Evolutionary conservation across 35 echinoderm and acorn worm species (phyloP).

Genomic region (Stichopus chloronotus): DNA sequence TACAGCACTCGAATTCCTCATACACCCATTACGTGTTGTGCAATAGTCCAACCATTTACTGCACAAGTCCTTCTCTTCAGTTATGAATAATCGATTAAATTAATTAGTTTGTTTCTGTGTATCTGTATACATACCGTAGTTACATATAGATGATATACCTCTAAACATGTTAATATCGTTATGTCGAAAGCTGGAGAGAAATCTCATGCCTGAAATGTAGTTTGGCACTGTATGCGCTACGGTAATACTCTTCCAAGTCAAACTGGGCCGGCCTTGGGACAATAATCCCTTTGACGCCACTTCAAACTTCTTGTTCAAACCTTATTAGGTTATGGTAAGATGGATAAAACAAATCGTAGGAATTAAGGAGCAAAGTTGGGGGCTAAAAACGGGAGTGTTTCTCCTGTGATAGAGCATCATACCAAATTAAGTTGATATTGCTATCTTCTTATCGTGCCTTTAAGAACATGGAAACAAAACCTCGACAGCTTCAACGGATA

Average conservation of each 20-base stretch:
- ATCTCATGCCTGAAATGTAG: not conserved
- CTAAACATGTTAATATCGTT: too few relatives aligned
- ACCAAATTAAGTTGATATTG: conserved; percentile 47
- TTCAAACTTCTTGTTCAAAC: conserved; percentile 35
- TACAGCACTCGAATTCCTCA: too few relatives aligned
- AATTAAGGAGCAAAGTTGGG: conserved; percentile 52
- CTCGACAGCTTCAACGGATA: conserved; percentile 43
- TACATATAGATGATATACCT: too few relatives aligned
- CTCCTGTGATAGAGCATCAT: conserved; percentile 4
- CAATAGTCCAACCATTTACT: too few relatives aligned
- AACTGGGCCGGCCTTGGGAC: conserved; percentile 32
- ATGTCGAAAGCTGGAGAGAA: too few relatives aligned
- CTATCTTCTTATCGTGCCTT: conserved; percentile 45
- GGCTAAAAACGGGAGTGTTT: conserved; percentile 33
- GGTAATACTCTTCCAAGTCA: not conserved
- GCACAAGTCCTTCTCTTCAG: too few relatives aligned
- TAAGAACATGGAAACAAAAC: conserved; percentile 43
- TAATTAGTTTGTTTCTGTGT: too few relatives aligned
- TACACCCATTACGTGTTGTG: too few relatives aligned
- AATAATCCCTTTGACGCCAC: conserved; percentile 33
- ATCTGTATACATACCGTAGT: too few relatives aligned
- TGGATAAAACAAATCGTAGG: conserved; percentile 47
- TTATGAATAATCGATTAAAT: too few relatives aligned
- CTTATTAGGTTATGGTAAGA: conserved; percentile 50
- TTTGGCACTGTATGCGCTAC: not conserved